A percentile compares a stretch with the other conserved stretches of the same genome.
Conservation (phyloP, 2,797 vertebrate species). For the Scleropages formosus region DNA sequence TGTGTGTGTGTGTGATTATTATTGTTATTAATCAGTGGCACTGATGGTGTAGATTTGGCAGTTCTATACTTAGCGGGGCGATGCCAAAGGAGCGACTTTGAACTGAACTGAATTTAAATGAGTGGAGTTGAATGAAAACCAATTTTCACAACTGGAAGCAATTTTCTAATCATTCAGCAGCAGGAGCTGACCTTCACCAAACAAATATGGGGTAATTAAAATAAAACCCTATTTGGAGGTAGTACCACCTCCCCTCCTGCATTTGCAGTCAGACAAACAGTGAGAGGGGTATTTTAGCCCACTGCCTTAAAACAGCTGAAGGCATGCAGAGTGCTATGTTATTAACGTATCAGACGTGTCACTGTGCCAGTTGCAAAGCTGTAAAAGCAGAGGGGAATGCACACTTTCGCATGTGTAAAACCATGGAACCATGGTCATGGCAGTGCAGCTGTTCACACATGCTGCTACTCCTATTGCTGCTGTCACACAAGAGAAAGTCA, state of each 20-base stretch:
- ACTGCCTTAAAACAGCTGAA: neutral
- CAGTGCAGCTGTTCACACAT: neutral
- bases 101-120: conserved; percentile 10
- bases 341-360: neutral
- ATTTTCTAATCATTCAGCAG: conserved; percentile 84
- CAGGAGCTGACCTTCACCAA: conserved; percentile 75
- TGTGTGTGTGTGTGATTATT: too few species aligned
- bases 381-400: too few species aligned
- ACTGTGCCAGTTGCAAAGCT: neutral
- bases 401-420: neutral
- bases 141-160: conserved; percentile 82
- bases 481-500: neutral
- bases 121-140: conserved; percentile 52
- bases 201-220: conserved; percentile 80
- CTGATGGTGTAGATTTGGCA: neutral
- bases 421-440: neutral
- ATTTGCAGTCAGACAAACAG: conserved; percentile 44
- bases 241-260: conserved; percentile 39
- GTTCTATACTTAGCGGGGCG: neutral
- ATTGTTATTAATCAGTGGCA: neutral
- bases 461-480: neutral
- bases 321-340: neutral
- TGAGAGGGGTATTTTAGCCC: neutral
- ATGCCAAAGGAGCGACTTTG: neutral
- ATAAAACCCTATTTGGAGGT: conserved; percentile 51